Conservation (phyloP, 2,113 vertebrate genomes). For the Pangasianodon gigas region DNA sequence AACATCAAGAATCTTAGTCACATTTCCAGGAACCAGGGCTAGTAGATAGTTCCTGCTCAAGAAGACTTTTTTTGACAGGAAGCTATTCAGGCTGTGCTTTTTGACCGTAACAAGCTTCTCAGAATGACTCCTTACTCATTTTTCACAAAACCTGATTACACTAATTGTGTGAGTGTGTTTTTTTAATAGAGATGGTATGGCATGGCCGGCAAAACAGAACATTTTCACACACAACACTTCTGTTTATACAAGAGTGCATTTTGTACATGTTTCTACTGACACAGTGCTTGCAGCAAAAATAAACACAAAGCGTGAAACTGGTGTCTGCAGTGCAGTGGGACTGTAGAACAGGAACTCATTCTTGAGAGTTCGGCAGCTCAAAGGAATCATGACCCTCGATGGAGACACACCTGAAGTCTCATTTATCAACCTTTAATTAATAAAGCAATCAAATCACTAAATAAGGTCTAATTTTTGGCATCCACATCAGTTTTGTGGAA, state of each 20-base stretch:
- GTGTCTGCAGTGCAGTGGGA: not conserved
- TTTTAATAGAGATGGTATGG: not conserved
- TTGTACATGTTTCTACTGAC: not conserved
- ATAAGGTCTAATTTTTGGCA: not conserved
- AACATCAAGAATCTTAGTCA: not conserved
- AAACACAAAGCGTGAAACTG: not conserved
- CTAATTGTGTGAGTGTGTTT: not conserved
- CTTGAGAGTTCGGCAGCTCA: not conserved
- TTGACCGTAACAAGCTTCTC: not conserved
- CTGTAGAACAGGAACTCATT: not conserved
- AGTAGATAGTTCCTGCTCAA: not conserved
- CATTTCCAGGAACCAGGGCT: not conserved
- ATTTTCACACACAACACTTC: not conserved
- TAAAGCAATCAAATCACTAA: not conserved
- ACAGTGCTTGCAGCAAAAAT: not conserved
- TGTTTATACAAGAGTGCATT: not conserved
- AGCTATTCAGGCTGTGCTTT: not conserved
- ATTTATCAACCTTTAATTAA: not conserved
- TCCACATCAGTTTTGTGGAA: not conserved
- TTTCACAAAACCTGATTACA: not conserved
- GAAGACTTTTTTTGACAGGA: not conserved
- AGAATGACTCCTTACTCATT: not conserved
- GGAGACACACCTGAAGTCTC: not conserved
- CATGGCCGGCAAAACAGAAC: not conserved
- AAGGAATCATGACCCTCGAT: not conserved